Evolutionary conservation across 2,113 vertebrate species (phyloP), one percentile per base, ranked within the genome.

Genomic region (Pachycephala philippinensis): DNA sequence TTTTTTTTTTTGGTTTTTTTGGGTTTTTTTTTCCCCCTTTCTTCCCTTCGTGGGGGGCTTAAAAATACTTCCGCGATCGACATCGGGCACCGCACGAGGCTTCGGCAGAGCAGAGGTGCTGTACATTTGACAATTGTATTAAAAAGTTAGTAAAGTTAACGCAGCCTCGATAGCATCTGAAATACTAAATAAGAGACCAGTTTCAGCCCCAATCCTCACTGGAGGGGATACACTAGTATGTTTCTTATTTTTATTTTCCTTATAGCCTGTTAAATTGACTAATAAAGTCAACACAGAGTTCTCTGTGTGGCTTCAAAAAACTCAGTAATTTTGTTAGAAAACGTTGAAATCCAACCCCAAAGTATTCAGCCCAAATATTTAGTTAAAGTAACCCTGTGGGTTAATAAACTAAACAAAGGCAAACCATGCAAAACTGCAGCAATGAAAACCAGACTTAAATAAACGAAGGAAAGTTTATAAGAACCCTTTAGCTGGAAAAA

Each of bases 391-490:
- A 99, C 99, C 99, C 98, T 98, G 98, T 98, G 98, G 98, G 99
- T 99, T 99, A 99, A 99, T 99, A 99, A 99, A 99, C 98, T 98
- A 99, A 99, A 99, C 98, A 99, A 99, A 99, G 98, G 98, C 99
- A 99, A 99, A 99, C 98, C 98, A 97, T 99, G 99, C 99, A 99
- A 99, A 99, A 99, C 99, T 98, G 97, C 97, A 97, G 98, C 99
- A 99, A 99, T 99, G 99, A 99, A 99, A 99, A 98, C 99, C 99
- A 99, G 99, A 99, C 99, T 99, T 96, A 98, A 98, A 98, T 99
- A 99, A 99, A 99, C 98, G 97, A 98, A 99, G 98, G 98, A 98
- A 97, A 98, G 99, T 99, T 99, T 99, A 99, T 98, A 99, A 99
- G 99, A 99, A 98, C 97, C 97, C 97, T 98, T 98, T 98, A 95